Evolutionary conservation across 2,113 vertebrate species (phyloP).

Genomic region (Crocuta crocuta): DNA sequence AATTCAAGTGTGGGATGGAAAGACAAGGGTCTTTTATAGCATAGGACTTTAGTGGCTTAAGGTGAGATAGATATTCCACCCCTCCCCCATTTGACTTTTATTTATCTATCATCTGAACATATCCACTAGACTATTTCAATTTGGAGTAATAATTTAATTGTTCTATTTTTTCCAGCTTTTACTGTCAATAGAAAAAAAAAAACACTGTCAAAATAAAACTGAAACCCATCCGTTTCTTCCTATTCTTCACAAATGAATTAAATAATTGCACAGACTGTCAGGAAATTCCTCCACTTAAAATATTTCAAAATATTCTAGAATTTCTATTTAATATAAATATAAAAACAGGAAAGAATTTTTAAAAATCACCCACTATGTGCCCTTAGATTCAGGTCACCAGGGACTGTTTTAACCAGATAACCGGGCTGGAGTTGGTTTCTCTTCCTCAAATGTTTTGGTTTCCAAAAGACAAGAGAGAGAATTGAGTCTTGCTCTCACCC

Average conservation of each 20-base stretch:
- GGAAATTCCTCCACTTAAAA: not conserved
- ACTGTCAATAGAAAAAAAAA: not conserved
- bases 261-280: not conserved
- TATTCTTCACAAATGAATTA: not conserved
- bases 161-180: not conserved
- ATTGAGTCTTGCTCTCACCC: not conserved
- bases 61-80: not conserved
- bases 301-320: not conserved
- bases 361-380: not conserved
- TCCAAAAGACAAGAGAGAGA: not conserved
- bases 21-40: not conserved
- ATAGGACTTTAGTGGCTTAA: not conserved
- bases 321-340: conserved; percentile 1
- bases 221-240: not conserved
- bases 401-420: not conserved
- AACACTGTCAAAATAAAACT: not conserved
- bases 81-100: not conserved
- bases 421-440: not conserved
- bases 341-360: not conserved
- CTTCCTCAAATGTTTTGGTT: not conserved
- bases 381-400: not conserved
- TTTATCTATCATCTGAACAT: not conserved
- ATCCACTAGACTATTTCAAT: not conserved
- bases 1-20: not conserved
- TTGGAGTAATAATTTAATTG: not conserved